Conservation (phyloP, 2,888 invertebrate species). For the Scrobipalpa costella region DNA sequence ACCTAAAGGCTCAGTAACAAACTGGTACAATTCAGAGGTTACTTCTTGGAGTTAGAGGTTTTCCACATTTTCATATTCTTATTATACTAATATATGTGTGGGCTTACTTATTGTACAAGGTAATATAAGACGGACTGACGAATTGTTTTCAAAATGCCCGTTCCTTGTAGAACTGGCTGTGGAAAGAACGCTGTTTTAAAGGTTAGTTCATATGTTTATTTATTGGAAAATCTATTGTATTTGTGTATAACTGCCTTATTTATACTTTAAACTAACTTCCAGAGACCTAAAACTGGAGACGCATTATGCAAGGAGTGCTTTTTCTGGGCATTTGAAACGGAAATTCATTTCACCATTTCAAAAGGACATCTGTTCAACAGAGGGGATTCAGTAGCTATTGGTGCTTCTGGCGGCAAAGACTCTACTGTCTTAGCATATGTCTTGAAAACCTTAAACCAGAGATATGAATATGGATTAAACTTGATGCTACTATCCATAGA, state of each 20-base stretch:
- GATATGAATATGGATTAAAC: conserved; percentile 94
- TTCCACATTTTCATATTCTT: background rate
- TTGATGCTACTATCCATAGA: conserved; percentile 97
- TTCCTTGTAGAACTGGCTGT: conserved; percentile 85
- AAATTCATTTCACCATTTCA: conserved; percentile 95
- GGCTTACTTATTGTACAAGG: background rate
- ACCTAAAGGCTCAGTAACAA: background rate
- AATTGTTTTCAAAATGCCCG: conserved; percentile 87
- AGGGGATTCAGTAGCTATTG: conserved; percentile 94
- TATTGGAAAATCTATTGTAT: background rate
- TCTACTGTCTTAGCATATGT: conserved; percentile 98
- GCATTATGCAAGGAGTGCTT: conserved; percentile 97
- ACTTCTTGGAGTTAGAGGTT: background rate
- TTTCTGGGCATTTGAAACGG: conserved; percentile 95
- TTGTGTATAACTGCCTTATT: background rate
- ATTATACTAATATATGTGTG: background rate
- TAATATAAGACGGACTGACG: background rate
- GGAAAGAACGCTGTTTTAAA: conserved; percentile 88
- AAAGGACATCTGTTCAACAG: conserved; percentile 89
- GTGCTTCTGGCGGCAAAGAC: conserved; percentile 97
- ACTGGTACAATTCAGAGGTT: too few relatives aligned
- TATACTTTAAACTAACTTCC: conserved; percentile 51
- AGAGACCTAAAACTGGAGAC: conserved; percentile 96
- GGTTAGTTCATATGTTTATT: conserved; percentile 65
- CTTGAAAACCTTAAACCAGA: conserved; percentile 93